Base-by-base conservation (phyloP, 2,113 vertebrate species). In the Tretioscincus oriximinensis region DNA sequence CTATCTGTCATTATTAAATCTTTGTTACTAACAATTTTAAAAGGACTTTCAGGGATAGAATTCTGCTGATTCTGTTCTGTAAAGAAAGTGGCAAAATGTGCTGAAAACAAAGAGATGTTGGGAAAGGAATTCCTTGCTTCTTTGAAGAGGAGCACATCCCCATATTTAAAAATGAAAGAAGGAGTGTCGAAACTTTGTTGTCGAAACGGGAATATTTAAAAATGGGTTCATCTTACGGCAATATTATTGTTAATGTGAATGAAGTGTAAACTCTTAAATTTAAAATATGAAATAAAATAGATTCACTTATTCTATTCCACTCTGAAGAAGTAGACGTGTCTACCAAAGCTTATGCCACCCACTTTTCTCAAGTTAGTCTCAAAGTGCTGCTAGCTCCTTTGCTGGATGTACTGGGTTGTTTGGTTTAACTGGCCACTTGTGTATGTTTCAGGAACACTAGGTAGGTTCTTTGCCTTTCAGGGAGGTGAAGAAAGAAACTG, bases 31-130 rank as follows among this genome's bases (percentile, higher is more conserved):
- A 85, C 85, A 88, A 86, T 73, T 83, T 81, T 28, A 81, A 79
- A 86, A 90, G 87, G 88, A 41, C 68, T 92, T 92, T 83, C 58
- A 61, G 84, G 87, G 88, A 93, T 85, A 89, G 63, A 83, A 83
- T 65, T 76, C 69, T 69, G 31, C n/a, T 18, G 24, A 84, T 84
- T 24, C 76, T 81, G 69, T 66, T 8, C 69, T 24, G 18, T 63
- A 26, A 81, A 24, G 77, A 21, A 1, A 2, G 84, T 74, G 12
- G 28, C 22, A 45, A 22, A 70, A 24, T 86, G 24, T 74, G 82
- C 54, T 0, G 0, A 77, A 14, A 58, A 72, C 71, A 81, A 58
- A 81, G 70, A 29, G 49, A 84, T 86, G 20, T 49, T 72, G 35
- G 60, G 83, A 85, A 61, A 49, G n/a, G n/a, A 49, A 63, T 9